Conservation (phyloP, 2,888 invertebrate genomes). For the Lepidonotus clava region DNA sequence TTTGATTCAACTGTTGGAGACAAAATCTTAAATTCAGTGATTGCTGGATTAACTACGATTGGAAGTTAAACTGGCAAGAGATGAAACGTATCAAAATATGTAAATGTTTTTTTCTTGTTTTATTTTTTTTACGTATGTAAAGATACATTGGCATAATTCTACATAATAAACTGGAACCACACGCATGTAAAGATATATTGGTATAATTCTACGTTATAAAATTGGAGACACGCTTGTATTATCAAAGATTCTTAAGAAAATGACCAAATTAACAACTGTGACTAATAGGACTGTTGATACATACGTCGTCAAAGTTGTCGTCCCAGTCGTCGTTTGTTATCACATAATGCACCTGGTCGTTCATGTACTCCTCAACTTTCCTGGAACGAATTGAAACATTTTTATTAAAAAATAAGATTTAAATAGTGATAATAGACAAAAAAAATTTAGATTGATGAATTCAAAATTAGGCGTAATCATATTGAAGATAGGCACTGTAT, state of each 20-base stretch:
- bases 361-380: conserved; percentile 80
- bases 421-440: not conserved
- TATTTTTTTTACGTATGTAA: not conserved
- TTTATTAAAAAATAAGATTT: not conserved
- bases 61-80: too few species aligned
- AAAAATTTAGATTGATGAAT: not conserved
- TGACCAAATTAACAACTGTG: too few species aligned
- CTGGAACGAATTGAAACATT: conserved; percentile 71
- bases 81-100: too few species aligned
- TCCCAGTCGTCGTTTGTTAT: conserved; percentile 80
- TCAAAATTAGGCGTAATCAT: not conserved
- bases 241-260: too few species aligned
- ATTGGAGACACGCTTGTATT: too few species aligned
- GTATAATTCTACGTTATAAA: not conserved
- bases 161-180: not conserved
- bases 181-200: not conserved
- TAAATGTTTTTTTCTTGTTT: too few species aligned
- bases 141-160: not conserved
- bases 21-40: not conserved
- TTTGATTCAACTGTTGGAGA: not conserved
- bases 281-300: conserved; percentile 52
- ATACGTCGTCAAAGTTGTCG: conserved; percentile 80
- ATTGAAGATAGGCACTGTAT: not conserved
- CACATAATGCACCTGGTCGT: conserved; percentile 78
- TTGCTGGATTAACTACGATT: too few species aligned